These are phyloP conservation scores for Brassicogethes aeneus DNA, from an alignment of 2,888 invertebrate species.

Conservation along the genomic window DNA sequence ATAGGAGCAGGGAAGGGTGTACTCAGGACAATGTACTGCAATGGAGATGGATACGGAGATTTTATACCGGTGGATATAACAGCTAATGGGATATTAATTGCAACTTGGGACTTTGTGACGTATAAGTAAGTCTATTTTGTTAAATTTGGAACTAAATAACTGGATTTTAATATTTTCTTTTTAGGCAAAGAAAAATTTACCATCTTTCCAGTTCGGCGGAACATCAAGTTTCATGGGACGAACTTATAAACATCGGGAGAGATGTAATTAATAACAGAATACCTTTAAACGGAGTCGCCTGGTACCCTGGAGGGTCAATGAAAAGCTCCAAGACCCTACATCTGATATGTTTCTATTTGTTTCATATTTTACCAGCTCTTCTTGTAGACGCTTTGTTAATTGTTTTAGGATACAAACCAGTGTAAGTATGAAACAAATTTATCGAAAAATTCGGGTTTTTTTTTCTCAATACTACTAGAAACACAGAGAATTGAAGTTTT, in stretches of 20 bases:
- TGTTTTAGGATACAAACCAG: constrained; percentile 77
- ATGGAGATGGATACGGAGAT: constrained; percentile 67
- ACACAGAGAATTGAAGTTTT: too few species aligned
- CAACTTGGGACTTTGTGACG: constrained; percentile 45
- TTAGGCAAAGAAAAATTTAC: constrained; percentile 50
- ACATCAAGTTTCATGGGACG: constrained; percentile 79
- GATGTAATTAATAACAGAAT: constrained; percentile 67
- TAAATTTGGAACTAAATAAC: constrained; percentile 1
- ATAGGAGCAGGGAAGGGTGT: constrained; percentile 83
- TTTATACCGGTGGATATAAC: constrained; percentile 74
- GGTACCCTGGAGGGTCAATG: constrained; percentile 82
- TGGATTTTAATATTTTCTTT: constrained; percentile 4
- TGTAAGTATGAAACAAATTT: constrained; percentile 50
- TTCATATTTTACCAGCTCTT: constrained; percentile 87
- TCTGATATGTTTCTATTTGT: constrained; percentile 73
- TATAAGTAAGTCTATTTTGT: constrained; percentile 39
- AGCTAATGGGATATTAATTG: constrained; percentile 58
- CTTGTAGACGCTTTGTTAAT: constrained; percentile 70
- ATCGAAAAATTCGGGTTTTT: constrained; percentile 2
- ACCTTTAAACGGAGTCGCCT: constrained; percentile 78
- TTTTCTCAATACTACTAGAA: too few species aligned
- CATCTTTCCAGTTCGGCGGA: constrained; percentile 75
- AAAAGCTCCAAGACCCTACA: constrained; percentile 69
- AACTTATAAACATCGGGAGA: constrained; percentile 73
- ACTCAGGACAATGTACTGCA: constrained; percentile 80